phyloP scores from a whole-genome alignment of 2,888 invertebrate genomes.

The Pardosa pseudoannulata region DNA sequence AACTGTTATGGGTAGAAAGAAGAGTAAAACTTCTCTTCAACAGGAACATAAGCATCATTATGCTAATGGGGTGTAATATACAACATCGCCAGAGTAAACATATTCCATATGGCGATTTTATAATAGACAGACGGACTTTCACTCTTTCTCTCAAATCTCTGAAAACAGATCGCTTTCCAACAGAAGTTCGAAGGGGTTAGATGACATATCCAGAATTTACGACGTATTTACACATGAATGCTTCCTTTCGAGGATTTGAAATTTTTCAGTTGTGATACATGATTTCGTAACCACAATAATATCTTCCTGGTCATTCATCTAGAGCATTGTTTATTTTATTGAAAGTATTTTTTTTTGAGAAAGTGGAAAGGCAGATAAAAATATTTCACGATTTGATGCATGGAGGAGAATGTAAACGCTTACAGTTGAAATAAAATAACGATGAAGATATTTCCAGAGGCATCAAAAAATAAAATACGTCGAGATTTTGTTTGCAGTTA shows the following conservation, averaged over 20 bases:
- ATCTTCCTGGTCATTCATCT: background rate
- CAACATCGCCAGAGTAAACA: background rate
- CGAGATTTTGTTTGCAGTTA: too few species aligned
- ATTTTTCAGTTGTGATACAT: background rate
- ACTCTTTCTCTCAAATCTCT: background rate
- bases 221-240: slow-evolving; percentile 8
- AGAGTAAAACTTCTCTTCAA: background rate
- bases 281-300: background rate
- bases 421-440: background rate
- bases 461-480: background rate
- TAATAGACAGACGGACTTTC: background rate
- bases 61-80: background rate
- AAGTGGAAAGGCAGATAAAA: background rate
- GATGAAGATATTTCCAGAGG: background rate
- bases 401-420: background rate
- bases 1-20: background rate
- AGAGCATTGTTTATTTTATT: background rate
- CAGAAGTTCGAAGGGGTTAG: background rate
- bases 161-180: background rate
- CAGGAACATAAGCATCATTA: background rate
- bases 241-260: background rate
- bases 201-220: background rate
- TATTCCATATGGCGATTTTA: background rate
- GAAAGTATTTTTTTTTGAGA: background rate
- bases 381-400: background rate